A percentile compares a stretch with the other conserved stretches of the same genome.
Conservation (phyloP, 2,113 vertebrate genomes). For the Taxidea taxus region DNA sequence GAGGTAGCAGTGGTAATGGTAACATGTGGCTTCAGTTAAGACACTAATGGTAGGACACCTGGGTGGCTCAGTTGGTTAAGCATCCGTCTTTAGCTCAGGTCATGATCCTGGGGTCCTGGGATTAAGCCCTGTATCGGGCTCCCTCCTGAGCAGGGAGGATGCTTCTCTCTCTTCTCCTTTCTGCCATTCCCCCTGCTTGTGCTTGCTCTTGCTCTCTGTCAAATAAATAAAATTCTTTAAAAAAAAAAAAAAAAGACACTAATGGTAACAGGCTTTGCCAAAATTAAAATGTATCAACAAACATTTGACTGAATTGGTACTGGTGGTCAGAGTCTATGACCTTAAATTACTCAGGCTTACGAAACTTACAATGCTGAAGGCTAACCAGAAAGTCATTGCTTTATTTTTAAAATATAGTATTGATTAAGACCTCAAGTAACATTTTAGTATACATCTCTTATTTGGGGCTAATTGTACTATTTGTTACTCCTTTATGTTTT, state of each 20-base stretch:
- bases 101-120: neutral
- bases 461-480: conserved; percentile 5
- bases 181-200: neutral
- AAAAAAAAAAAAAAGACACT: neutral
- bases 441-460: conserved; percentile 27
- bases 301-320: neutral
- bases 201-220: neutral
- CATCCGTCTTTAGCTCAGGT: neutral
- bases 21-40: neutral
- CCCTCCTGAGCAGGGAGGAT: no score
- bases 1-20: neutral
- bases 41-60: neutral
- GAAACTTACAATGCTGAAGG: neutral
- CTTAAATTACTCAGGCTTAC: neutral
- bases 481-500: conserved; percentile 29
- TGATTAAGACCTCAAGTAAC: neutral
- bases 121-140: neutral
- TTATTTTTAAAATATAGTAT: conserved; percentile 6
- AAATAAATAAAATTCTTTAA: neutral
- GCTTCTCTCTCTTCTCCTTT: neutral
- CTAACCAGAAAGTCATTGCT: neutral
- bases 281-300: neutral
- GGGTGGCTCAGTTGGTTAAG: neutral
- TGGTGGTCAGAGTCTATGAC: neutral
- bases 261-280: neutral